Evolutionary conservation across 2,113 vertebrate genomes (phyloP), one percentile per base, ranked within the genome.

Genomic region (Notothenia rossii): DNA sequence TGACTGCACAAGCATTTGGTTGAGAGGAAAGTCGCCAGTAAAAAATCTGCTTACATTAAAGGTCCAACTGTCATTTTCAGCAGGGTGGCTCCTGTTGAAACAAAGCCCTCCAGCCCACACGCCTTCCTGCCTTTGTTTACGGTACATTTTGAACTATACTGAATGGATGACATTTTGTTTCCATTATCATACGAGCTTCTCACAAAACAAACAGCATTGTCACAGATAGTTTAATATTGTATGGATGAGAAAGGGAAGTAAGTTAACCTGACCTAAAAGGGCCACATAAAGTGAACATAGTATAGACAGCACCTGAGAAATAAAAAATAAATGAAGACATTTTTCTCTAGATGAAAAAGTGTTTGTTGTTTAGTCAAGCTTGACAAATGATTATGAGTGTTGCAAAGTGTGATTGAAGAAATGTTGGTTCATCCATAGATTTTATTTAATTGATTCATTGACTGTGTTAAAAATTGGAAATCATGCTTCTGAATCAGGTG

Each of bases 101-200:
- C 72, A 84, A 75, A 75, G 71, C 62, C 50, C 76, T 75, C 45
- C 85, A 80, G 71, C 79, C 77, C 87, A 77, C 81, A 56, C 8
- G 66, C 87, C 64, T 89, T 89, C 90, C 88, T 93, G 86, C 50
- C 78, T 82, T 91, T 91, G 90, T 92, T 88, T 84, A 85, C 82
- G 50, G 79, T 53, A 59, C 80, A 86, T 63, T 77, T 79, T 75
- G 56, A 84, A 80, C 82, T 53, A 50, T 56, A 40, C 36, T 92
- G 78, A 89, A 88, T 83, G 65, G 78, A 77, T 73, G 72, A 79
- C 81, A 86, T 84, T 77, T 78, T 78, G 43, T 80, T 79, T 59
- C 83, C 75, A 83, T 73, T 66, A 71, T 79, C 79, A 43, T 29
- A 43, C 46, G 56, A 33, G 51, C 66, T 69, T 62, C 60, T 85